Percentiles rank a stretch among this genome's conserved stretches.
Conservation (phyloP, 2,888 invertebrate genomes). For the Iselma pallidipennis region DNA sequence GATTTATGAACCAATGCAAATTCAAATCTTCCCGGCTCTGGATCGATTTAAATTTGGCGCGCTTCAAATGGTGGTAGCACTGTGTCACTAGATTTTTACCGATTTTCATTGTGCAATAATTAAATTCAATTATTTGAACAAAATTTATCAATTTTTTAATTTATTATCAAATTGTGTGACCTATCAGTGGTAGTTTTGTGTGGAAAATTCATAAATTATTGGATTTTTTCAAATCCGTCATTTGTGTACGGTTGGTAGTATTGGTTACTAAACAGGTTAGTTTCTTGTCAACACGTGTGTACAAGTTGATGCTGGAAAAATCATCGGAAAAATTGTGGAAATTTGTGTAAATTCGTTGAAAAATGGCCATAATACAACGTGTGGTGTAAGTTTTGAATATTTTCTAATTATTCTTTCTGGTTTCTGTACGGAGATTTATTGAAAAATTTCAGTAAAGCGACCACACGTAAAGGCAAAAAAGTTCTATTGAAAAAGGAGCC, state of each 20-base stretch:
- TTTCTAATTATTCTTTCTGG: neutral
- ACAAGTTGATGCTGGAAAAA: constrained; percentile 20
- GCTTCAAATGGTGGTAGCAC: too few species aligned
- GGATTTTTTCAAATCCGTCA: neutral
- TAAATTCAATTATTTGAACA: too few species aligned
- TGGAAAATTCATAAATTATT: neutral
- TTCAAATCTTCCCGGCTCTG: too few species aligned
- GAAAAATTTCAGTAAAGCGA: constrained; percentile 76
- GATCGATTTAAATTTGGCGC: too few species aligned
- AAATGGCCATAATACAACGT: constrained; percentile 54
- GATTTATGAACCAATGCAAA: too few species aligned
- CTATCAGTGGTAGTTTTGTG: neutral
- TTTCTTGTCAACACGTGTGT: constrained; percentile 46
- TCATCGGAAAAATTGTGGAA: constrained; percentile 7
- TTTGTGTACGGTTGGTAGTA: neutral
- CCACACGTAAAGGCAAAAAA: constrained; percentile 85
- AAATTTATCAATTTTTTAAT: too few species aligned
- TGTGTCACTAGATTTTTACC: too few species aligned
- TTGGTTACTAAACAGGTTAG: constrained; percentile 1
- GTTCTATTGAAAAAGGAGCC: constrained; percentile 80
- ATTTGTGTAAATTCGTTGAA: constrained; percentile 18
- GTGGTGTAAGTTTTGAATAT: constrained; percentile 51
- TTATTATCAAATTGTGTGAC: neutral
- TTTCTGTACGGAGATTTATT: neutral
- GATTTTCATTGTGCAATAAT: too few species aligned